Evolutionary conservation across 2,113 vertebrate genomes (phyloP), one percentile per base, ranked within the genome.

Genomic region (Osmerus eperlanus): DNA sequence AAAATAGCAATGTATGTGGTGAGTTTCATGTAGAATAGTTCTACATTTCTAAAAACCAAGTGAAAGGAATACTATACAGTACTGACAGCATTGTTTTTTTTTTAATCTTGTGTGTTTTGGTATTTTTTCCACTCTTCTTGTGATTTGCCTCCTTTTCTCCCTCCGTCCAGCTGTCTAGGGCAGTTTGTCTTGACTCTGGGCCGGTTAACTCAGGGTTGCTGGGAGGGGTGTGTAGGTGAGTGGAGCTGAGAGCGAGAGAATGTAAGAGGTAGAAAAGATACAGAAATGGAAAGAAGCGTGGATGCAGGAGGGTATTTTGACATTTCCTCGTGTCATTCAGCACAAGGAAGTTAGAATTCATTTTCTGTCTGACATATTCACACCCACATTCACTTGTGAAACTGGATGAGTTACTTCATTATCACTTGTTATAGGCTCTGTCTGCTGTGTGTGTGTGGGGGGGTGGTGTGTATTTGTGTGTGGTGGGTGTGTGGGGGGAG

Each of bases 71-170:
- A 21, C 21, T 21, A 21, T 21, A 21, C 21, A 21, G 21, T 21
- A 21, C 21, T 21, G 21, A 21, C 21, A 21, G 21, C 21, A 21
- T 21, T 21, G 4, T 66, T 23, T 81, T 66, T 23, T 81, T 81
- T 79, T 12, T 21, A 21, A 21, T 36, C 65, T 84, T 86, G 54
- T 72, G 19, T 5, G 54, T 21, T 81, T 85, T 85, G 21, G 67
- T 78, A 0, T 2, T 68, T 11, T 81, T 80, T 71, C 47, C 51
- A 71, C 80, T 87, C 67, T 71, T 91, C n/a, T 51, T 76, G 59
- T 68, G 70, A 65, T 82, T 87, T 62, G 72, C 77, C 18, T 21
- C 52, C 60, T 82, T 85, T 59, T 87, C 83, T 74, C 3, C 72
- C 52, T 81, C 73, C 12, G 12, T 52, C 41, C 73, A 55, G 79